These are phyloP conservation scores for Beris chalybata DNA, from an alignment of 2,888 invertebrate species.

Conservation along the genomic window DNA sequence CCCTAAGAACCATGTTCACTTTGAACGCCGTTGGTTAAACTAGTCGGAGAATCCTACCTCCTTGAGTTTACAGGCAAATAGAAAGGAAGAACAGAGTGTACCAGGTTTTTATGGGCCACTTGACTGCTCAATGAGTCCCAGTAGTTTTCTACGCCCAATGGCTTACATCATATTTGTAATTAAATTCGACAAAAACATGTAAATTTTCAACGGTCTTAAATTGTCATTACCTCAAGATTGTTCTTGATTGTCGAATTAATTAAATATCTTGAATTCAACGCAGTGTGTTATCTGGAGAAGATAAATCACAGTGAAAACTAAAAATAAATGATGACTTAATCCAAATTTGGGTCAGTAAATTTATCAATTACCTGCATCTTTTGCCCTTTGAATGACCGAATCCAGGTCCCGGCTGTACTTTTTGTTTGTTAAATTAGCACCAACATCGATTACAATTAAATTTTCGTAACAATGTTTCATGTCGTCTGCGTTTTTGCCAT, in stretches of 20 bases:
- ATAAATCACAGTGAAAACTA: constrained; percentile 7
- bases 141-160: too few relatives aligned
- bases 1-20: too few relatives aligned
- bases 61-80: too few relatives aligned
- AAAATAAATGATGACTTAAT: constrained; percentile 31
- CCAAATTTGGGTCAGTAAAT: constrained; percentile 17
- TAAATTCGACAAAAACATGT: too few relatives aligned
- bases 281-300: neutral
- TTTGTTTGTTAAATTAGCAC: constrained; percentile 91
- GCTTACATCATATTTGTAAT: too few relatives aligned
- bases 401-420: constrained; percentile 91
- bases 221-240: too few relatives aligned
- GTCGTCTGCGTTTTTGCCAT: constrained; percentile 46
- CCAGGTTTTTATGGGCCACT: too few relatives aligned
- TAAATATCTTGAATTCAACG: neutral
- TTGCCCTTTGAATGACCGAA: constrained; percentile 86
- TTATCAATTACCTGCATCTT: constrained; percentile 75
- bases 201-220: too few relatives aligned
- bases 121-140: too few relatives aligned
- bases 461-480: constrained; percentile 87
- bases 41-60: too few relatives aligned
- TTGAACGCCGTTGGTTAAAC: too few relatives aligned
- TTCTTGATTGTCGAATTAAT: neutral
- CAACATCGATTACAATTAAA: constrained; percentile 88
- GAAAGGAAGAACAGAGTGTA: too few relatives aligned